Conservation (phyloP, 2,888 invertebrate genomes). For the Amphimallon solstitiale region DNA sequence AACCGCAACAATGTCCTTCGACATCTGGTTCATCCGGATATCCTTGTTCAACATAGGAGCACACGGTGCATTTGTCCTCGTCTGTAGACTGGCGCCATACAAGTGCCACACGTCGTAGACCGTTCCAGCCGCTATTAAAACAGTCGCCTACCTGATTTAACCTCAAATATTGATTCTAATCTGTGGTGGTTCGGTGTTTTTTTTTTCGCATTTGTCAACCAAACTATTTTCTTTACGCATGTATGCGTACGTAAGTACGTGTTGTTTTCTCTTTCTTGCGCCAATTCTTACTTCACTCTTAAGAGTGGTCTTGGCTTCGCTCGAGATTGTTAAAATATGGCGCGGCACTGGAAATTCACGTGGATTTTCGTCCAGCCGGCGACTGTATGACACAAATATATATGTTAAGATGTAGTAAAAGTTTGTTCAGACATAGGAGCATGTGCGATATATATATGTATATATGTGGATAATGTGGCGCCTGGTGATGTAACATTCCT, state of each 20-base stretch:
- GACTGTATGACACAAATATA: too few relatives aligned
- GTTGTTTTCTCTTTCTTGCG: neutral
- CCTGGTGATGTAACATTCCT: slow-evolving; percentile 24
- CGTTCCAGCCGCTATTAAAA: slow-evolving; percentile 24
- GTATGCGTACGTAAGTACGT: neutral
- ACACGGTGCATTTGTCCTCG: slow-evolving; percentile 30
- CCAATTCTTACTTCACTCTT: neutral
- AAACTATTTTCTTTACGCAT: neutral
- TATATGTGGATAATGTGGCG: slow-evolving; percentile 12
- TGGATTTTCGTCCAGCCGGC: too few relatives aligned
- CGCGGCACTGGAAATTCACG: too few relatives aligned
- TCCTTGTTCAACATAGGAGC: slow-evolving; percentile 35
- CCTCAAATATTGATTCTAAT: slow-evolving; percentile 43
- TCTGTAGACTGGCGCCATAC: slow-evolving; percentile 48
- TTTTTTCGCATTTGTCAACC: slow-evolving; percentile 17
- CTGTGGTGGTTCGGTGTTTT: slow-evolving; percentile 28
- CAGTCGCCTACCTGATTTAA: slow-evolving; percentile 41
- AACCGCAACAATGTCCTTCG: slow-evolving; percentile 27
- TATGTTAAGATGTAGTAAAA: neutral
- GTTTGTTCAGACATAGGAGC: neutral
- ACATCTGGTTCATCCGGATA: slow-evolving; percentile 41
- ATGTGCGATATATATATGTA: neutral
- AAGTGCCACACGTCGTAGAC: slow-evolving; percentile 35
- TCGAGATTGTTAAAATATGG: too few relatives aligned
- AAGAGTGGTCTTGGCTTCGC: neutral